phyloP scores from a whole-genome alignment of 2,797 vertebrate genomes.

The Mionectes olivaceus region DNA sequence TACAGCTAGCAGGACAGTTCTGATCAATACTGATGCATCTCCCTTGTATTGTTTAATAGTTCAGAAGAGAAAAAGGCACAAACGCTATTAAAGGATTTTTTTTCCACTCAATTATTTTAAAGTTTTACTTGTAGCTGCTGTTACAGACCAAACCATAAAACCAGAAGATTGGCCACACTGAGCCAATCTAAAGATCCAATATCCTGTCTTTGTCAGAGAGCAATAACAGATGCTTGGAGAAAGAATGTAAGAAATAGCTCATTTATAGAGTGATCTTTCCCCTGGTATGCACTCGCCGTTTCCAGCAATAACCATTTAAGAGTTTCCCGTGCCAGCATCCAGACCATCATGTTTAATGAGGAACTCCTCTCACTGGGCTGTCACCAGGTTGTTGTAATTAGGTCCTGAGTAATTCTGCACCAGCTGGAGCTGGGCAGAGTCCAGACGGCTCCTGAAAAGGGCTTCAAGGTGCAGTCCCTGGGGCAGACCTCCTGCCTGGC shows the following conservation, averaged over 20 bases:
- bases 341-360: slow-evolving; percentile 43
- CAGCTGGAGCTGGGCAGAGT: slow-evolving; percentile 31
- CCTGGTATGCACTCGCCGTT: background rate
- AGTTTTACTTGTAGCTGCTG: background rate
- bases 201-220: slow-evolving; percentile 50
- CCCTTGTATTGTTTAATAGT: background rate
- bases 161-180: background rate
- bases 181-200: slow-evolving; percentile 45
- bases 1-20: background rate
- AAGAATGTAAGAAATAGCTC: background rate
- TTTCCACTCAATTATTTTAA: slow-evolving; percentile 3
- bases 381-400: slow-evolving; percentile 56
- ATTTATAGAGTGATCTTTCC: slow-evolving; percentile 50
- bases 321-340: background rate
- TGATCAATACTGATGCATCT: background rate
- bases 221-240: slow-evolving; percentile 37
- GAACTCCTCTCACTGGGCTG: background rate
- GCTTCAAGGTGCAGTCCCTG: fast-evolving
- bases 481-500: background rate
- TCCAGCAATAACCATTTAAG: slow-evolving; percentile 27
- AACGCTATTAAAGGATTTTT: background rate
- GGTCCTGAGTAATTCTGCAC: background rate
- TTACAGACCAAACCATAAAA: slow-evolving; percentile 17
- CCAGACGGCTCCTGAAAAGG: background rate
- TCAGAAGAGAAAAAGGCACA: background rate